phyloP scores from a whole-genome alignment of 64 coral and sea anemone genomes.

The Trachythela sp. region DNA sequence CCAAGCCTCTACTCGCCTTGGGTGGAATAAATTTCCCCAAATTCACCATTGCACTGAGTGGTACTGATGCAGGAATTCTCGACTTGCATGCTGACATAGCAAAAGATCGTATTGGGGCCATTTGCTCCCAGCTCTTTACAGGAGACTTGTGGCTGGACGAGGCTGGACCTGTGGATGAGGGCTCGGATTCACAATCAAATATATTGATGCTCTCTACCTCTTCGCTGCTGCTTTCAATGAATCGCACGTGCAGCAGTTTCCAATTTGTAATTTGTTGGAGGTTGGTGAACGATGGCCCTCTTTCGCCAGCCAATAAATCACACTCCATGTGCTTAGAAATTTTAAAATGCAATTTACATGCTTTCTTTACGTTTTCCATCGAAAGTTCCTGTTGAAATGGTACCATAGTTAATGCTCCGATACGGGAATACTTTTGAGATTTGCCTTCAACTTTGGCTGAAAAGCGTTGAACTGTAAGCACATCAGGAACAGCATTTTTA shows the following conservation, averaged over 20 bases:
- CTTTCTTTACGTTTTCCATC: slow-evolving; percentile 26
- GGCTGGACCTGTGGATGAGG: background rate
- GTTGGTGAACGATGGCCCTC: slow-evolving; percentile 55
- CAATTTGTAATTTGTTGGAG: slow-evolving; percentile 48
- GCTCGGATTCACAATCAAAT: background rate
- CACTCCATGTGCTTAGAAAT: background rate
- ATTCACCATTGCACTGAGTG: slow-evolving; percentile 62
- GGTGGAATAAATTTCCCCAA: slow-evolving; percentile 65
- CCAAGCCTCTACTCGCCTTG: slow-evolving; percentile 29
- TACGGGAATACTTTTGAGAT: slow-evolving; percentile 31
- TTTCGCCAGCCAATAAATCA: slow-evolving; percentile 53
- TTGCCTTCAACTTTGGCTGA: slow-evolving; percentile 15
- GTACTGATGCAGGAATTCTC: slow-evolving; percentile 53
- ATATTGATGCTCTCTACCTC: background rate
- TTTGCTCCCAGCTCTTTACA: background rate
- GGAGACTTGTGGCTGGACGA: background rate
- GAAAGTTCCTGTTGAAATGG: background rate
- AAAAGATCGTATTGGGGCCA: background rate
- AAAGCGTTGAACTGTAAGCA: slow-evolving; percentile 36
- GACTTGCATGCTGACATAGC: slow-evolving; percentile 44
- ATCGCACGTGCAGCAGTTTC: slow-evolving; percentile 57
- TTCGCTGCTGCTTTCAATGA: slow-evolving; percentile 36
- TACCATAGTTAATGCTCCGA: slow-evolving; percentile 34
- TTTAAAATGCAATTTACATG: slow-evolving; percentile 29
- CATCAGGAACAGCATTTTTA: background rate